These are phyloP conservation scores for Paedocypris micromegethes DNA, from an alignment of 2,797 vertebrate species.

Conservation along the genomic window DNA sequence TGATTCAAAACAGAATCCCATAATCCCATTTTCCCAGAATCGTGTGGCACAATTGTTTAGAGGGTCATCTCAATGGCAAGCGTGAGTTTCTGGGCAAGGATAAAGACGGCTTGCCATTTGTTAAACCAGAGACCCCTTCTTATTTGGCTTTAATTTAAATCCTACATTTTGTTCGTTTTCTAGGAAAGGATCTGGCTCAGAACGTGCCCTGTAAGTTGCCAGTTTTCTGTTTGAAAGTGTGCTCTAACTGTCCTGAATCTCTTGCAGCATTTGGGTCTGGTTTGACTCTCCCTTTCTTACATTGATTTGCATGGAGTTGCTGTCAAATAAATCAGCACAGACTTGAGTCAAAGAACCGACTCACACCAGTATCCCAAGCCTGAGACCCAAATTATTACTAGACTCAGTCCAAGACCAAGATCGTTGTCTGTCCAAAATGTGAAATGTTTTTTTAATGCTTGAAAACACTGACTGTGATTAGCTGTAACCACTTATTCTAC, in stretches of 20 bases:
- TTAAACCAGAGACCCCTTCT: not conserved
- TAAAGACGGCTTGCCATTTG: not conserved
- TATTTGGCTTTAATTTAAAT: conserved; percentile 17
- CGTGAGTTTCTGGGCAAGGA: no score
- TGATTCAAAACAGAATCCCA: no score
- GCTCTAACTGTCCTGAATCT: not conserved
- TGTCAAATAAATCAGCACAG: not conserved
- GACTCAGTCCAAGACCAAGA: not conserved
- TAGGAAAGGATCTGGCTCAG: conserved; percentile 54
- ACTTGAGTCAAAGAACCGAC: not conserved
- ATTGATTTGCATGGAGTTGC: conserved; percentile 4
- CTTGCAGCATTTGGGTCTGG: not conserved
- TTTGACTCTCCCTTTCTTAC: not conserved
- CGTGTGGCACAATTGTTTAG: no score
- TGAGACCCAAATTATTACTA: not conserved
- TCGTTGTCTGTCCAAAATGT: not conserved
- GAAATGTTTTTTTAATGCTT: not conserved
- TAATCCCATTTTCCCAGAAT: no score
- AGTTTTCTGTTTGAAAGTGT: not conserved
- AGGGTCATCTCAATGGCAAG: no score
- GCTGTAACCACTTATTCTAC: no score
- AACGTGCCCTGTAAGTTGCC: conserved; percentile 57
- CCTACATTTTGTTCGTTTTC: conserved; percentile 6
- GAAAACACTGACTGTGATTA: no score
- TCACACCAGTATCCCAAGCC: not conserved